Evolutionary conservation across 92 coral and sea anemone species (phyloP).

Genomic region (Umimayanthus kanabou): DNA sequence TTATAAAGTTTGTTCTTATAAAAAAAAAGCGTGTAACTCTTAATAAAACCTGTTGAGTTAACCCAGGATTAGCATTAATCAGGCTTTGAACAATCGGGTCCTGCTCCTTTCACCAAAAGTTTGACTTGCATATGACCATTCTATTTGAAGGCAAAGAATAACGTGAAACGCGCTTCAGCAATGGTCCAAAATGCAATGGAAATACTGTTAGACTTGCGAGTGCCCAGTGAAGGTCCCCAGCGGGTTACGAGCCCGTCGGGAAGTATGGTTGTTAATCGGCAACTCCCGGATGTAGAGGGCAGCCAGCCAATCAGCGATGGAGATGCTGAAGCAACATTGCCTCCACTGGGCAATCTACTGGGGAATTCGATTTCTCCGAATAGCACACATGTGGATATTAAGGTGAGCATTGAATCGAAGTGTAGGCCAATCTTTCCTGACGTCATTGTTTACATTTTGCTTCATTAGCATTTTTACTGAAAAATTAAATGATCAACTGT

Average conservation of each 20-base stretch:
- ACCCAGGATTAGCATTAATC: too few species aligned
- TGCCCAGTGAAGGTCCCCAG: conserved; percentile 49
- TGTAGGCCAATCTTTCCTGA: too few species aligned
- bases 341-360: conserved; percentile 34
- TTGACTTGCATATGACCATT: not conserved
- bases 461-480: too few species aligned
- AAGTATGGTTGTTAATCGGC: conserved; percentile 49
- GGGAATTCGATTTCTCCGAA: conserved; percentile 25
- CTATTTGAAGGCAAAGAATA: conserved; percentile 45
- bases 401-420: conserved; percentile 28
- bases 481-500: too few species aligned
- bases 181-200: conserved; percentile 25
- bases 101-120: too few species aligned
- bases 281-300: conserved; percentile 42
- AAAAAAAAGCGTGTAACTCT: too few species aligned
- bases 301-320: conserved; percentile 55
- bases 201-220: conserved; percentile 29
- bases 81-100: too few species aligned
- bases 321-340: conserved; percentile 36
- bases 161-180: conserved; percentile 20
- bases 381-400: conserved; percentile 37
- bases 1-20: too few species aligned
- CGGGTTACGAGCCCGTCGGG: conserved; percentile 40
- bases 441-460: too few species aligned
- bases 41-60: too few species aligned